Percentiles rank a stretch among this genome's conserved stretches.
phyloP scores from a whole-genome alignment of 2,113 vertebrate genomes.

The Dasyornis broadbenti region DNA sequence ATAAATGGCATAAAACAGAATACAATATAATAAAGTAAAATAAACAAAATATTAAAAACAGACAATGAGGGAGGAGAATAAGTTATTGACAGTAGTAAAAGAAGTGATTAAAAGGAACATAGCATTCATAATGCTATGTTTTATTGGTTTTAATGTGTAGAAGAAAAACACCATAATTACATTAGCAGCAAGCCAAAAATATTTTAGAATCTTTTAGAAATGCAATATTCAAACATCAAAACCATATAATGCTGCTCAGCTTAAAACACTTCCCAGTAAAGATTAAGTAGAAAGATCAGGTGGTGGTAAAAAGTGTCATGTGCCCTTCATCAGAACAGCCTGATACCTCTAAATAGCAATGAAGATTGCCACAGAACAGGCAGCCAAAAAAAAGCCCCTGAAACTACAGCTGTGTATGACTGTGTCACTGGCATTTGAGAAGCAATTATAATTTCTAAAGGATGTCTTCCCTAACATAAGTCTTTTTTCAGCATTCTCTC shows the following conservation, averaged over 20 bases:
- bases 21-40: neutral
- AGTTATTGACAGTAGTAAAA: neutral
- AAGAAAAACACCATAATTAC: neutral
- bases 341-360: neutral
- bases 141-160: neutral
- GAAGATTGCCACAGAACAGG: neutral
- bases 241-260: neutral
- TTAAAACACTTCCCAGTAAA: neutral
- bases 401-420: neutral
- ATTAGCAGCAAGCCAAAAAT: neutral
- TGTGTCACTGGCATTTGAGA: neutral
- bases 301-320: neutral
- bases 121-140: neutral
- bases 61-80: neutral
- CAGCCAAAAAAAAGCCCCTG: neutral
- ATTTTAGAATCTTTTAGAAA: neutral
- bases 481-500: neutral
- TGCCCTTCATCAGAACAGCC: neutral
- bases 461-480: neutral
- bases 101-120: neutral
- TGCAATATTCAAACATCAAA: neutral
- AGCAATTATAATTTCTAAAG: neutral
- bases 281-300: neutral
- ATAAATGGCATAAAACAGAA: neutral
- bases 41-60: neutral